Conservation (phyloP, 2,113 vertebrate species). For the Chunga burmeisteri region DNA sequence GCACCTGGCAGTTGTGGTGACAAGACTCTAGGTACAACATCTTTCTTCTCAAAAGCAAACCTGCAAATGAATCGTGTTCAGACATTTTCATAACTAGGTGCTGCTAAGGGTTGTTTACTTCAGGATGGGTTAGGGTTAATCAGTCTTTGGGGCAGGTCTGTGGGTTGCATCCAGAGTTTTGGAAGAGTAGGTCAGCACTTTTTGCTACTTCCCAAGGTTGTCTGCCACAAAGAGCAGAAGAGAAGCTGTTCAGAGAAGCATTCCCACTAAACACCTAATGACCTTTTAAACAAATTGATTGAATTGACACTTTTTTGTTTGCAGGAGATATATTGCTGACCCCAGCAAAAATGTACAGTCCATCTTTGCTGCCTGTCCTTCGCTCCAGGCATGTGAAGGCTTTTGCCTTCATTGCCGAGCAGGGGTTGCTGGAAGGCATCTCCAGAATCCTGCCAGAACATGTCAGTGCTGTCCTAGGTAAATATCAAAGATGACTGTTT, state of each 20-base stretch:
- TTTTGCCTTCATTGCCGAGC: constrained; percentile 84
- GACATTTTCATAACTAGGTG: not conserved
- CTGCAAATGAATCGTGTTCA: not conserved
- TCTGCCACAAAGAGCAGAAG: not conserved
- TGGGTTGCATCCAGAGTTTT: not conserved
- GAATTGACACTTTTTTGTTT: not conserved
- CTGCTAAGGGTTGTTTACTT: not conserved
- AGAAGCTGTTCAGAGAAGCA: not conserved
- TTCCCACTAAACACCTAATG: not conserved
- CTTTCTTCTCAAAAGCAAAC: not conserved
- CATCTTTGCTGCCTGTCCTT: constrained; percentile 78
- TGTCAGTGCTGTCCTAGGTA: constrained; percentile 81
- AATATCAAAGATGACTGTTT: not conserved
- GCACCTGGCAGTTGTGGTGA: constrained; percentile 70
- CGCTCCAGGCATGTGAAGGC: constrained; percentile 81
- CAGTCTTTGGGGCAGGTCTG: not conserved
- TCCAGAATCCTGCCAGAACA: constrained; percentile 78
- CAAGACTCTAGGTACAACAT: constrained; percentile 75
- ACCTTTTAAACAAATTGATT: not conserved
- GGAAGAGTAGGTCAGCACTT: not conserved
- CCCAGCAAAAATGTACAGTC: constrained; percentile 83
- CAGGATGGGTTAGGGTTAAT: not conserved
- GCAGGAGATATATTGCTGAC: constrained; percentile 83
- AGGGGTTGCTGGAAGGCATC: constrained; percentile 85
- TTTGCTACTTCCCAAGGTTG: not conserved